These are phyloP conservation scores for Mus spretus DNA, from an alignment of 2,797 vertebrate genomes.

Conservation along the genomic window DNA sequence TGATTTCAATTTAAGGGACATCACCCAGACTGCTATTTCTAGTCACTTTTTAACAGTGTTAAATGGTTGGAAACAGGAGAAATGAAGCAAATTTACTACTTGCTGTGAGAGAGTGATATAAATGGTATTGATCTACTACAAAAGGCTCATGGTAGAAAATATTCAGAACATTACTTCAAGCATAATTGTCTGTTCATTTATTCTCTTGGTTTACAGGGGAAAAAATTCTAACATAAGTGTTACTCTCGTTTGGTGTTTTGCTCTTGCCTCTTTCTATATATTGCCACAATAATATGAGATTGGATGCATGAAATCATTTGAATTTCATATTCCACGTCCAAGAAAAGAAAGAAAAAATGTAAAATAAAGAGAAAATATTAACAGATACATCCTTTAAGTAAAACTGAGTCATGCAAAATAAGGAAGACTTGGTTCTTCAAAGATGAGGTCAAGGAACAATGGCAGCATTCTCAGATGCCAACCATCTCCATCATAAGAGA, in stretches of 20 bases:
- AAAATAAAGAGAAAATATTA: conserved; percentile 3
- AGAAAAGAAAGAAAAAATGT: conserved; percentile 39
- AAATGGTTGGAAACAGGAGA: conserved; percentile 86
- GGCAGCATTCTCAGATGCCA: conserved; percentile 56
- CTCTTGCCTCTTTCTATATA: conserved; percentile 56
- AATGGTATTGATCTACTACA: conserved; percentile 88
- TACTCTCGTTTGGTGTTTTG: conserved; percentile 57
- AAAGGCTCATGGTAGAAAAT: conserved; percentile 83
- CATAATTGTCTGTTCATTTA: conserved; percentile 87
- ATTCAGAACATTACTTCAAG: conserved; percentile 86
- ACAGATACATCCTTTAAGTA: conserved; percentile 47
- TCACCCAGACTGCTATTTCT: conserved; percentile 81
- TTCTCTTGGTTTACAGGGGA: conserved; percentile 80
- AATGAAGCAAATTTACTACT: conserved; percentile 86
- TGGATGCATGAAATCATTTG: conserved; percentile 66
- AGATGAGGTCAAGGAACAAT: conserved; percentile 68
- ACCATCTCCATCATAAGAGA: background rate
- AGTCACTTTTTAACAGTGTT: conserved; percentile 87
- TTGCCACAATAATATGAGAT: conserved; percentile 63
- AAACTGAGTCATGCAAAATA: conserved; percentile 69
- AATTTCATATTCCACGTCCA: conserved; percentile 78
- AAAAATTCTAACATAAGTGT: conserved; percentile 79
- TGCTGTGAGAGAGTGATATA: conserved; percentile 85
- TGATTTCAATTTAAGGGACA: conserved; percentile 86
- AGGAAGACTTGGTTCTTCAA: conserved; percentile 77